A percentile compares a stretch with the other conserved stretches of the same genome.
These are phyloP conservation scores for Cephalotes varians DNA, from an alignment of 2,888 invertebrate genomes.

Conservation along the genomic window DNA sequence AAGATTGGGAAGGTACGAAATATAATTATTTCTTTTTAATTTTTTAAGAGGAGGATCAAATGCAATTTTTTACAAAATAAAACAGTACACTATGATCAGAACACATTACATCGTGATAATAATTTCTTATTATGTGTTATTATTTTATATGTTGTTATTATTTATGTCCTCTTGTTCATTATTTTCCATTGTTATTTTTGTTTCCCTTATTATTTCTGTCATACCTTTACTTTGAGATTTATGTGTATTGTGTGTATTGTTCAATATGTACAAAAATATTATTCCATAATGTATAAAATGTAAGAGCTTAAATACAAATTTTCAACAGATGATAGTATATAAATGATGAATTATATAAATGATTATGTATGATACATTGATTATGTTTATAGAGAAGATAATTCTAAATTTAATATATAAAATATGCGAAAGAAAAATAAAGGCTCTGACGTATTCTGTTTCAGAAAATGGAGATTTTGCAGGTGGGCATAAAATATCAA, in stretches of 20 bases:
- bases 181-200: not conserved
- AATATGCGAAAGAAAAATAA: not conserved
- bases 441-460: slow-evolving; percentile 64
- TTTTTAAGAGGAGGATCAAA: slow-evolving; percentile 29
- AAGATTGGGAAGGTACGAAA: slow-evolving; percentile 80
- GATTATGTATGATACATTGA: too few species aligned
- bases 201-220: slow-evolving; percentile 4
- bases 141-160: slow-evolving; percentile 9
- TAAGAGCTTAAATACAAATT: not conserved
- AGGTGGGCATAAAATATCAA: slow-evolving; percentile 74
- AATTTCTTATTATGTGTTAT: too few species aligned
- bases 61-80: not conserved
- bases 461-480: slow-evolving; percentile 80
- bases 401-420: not conserved
- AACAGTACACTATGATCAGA: slow-evolving; percentile 11
- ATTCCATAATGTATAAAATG: not conserved
- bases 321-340: not conserved
- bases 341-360: not conserved
- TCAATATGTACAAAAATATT: not conserved
- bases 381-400: not conserved
- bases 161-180: not conserved
- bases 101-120: slow-evolving; percentile 20
- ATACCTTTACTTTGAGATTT: not conserved
- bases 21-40: slow-evolving; percentile 56
- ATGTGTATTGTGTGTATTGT: slow-evolving; percentile 7